A percentile compares a stretch with the other conserved stretches of the same genome.
These are phyloP conservation scores for Marmota monax DNA, from an alignment of 2,113 vertebrate genomes.

Conservation along the genomic window DNA sequence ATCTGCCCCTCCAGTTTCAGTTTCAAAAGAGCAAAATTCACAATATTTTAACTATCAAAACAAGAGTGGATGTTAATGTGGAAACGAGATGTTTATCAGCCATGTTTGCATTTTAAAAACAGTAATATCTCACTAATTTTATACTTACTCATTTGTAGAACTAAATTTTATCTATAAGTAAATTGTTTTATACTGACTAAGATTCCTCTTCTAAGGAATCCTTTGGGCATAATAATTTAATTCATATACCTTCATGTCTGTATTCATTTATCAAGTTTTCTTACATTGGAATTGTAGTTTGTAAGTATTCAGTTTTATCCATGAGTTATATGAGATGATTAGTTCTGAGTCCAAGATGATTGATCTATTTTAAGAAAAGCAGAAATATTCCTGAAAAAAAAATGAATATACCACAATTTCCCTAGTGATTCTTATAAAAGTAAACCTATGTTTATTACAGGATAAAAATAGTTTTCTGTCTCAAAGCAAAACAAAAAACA, in stretches of 20 bases:
- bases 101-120: not conserved
- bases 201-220: not conserved
- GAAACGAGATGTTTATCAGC: slow-evolving; percentile 30
- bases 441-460: not conserved
- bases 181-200: slow-evolving; percentile 8
- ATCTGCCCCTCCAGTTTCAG: not conserved
- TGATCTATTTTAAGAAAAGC: slow-evolving; percentile 25
- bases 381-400: slow-evolving; percentile 51
- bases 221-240: slow-evolving; percentile 16
- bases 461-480: slow-evolving; percentile 41
- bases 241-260: not conserved
- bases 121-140: slow-evolving; percentile 1
- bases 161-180: not conserved
- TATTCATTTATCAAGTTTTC: not conserved
- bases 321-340: not conserved
- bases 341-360: not conserved
- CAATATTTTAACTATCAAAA: slow-evolving; percentile 39
- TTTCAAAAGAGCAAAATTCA: slow-evolving; percentile 53
- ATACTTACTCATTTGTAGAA: not conserved
- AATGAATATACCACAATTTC: not conserved
- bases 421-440: not conserved
- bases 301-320: not conserved
- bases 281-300: not conserved
- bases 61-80: not conserved
- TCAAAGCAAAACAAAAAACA: not conserved